These are phyloP conservation scores for Nesoenas mayeri DNA, from an alignment of 2,113 vertebrate species.

Conservation along the genomic window DNA sequence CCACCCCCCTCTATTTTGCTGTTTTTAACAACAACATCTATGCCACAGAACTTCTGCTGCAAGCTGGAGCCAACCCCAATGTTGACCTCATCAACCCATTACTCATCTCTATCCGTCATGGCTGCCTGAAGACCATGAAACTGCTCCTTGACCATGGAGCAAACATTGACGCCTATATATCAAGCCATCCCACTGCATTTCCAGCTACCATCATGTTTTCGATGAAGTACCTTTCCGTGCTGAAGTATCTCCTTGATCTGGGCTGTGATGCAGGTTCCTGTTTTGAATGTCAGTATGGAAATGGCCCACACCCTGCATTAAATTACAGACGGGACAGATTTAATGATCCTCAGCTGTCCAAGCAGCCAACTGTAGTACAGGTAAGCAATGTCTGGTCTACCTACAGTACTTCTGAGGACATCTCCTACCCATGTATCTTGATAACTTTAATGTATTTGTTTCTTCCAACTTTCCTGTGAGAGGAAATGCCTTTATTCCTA, in stretches of 20 bases:
- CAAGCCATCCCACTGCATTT: constrained; percentile 83
- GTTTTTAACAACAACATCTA: constrained; percentile 87
- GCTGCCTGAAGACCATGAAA: constrained; percentile 82
- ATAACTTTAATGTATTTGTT: neutral
- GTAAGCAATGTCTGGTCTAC: constrained; percentile 47
- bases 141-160: constrained; percentile 90
- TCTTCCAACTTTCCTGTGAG: neutral
- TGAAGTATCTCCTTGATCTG: constrained; percentile 88
- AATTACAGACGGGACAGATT: constrained; percentile 61
- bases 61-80: constrained; percentile 88
- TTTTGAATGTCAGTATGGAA: constrained; percentile 85
- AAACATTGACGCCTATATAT: constrained; percentile 80
- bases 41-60: constrained; percentile 81
- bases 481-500: neutral
- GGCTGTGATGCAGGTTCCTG: constrained; percentile 86
- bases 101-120: constrained; percentile 87
- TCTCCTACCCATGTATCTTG: neutral
- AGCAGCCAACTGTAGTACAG: constrained; percentile 72
- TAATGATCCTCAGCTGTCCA: constrained; percentile 49
- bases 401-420: neutral
- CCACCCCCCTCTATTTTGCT: constrained; percentile 85
- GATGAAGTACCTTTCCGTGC: constrained; percentile 82
- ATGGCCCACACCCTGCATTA: constrained; percentile 77
- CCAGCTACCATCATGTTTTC: constrained; percentile 89
- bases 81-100: constrained; percentile 88